A percentile compares a stretch with the other conserved stretches of the same genome.
phyloP scores from a whole-genome alignment of 2,113 vertebrate genomes.

The Todiramphus saurophagus region DNA sequence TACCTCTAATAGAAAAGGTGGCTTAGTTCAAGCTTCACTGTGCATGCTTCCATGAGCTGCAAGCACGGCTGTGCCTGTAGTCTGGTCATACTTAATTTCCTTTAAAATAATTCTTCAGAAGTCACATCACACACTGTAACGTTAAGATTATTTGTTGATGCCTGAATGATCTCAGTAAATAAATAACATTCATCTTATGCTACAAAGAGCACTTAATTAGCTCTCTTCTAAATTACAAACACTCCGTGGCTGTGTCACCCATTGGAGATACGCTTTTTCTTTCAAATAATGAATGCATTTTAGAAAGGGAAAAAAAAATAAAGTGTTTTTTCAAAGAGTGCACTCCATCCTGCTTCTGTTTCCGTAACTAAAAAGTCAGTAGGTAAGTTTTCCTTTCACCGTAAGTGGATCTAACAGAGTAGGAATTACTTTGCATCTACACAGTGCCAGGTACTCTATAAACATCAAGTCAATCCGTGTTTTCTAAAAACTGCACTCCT shows the following conservation, averaged over 20 bases:
- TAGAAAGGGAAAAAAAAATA: not conserved
- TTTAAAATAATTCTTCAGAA: not conserved
- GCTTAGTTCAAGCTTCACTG: not conserved
- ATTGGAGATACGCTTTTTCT: not conserved
- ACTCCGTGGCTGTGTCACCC: not conserved
- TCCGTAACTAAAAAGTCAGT: not conserved
- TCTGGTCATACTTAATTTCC: not conserved
- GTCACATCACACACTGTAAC: not conserved
- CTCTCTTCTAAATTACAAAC: not conserved
- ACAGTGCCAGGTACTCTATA: not conserved
- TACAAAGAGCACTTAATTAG: not conserved
- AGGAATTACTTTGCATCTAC: not conserved
- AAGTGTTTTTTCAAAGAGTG: not conserved
- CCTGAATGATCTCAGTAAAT: conserved; percentile 7
- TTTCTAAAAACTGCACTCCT: not conserved
- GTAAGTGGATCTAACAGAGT: not conserved
- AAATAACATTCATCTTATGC: not conserved
- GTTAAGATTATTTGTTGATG: not conserved
- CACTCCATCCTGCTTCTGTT: not conserved
- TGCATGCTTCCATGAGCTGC: not conserved
- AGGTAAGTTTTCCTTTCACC: not conserved
- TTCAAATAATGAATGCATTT: not conserved
- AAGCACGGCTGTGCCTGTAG: not conserved
- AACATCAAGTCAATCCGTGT: not conserved
- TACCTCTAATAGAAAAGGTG: not conserved